These are phyloP conservation scores for Drosophila acutilabella DNA, from an alignment of 2,888 invertebrate genomes.

Conservation along the genomic window DNA sequence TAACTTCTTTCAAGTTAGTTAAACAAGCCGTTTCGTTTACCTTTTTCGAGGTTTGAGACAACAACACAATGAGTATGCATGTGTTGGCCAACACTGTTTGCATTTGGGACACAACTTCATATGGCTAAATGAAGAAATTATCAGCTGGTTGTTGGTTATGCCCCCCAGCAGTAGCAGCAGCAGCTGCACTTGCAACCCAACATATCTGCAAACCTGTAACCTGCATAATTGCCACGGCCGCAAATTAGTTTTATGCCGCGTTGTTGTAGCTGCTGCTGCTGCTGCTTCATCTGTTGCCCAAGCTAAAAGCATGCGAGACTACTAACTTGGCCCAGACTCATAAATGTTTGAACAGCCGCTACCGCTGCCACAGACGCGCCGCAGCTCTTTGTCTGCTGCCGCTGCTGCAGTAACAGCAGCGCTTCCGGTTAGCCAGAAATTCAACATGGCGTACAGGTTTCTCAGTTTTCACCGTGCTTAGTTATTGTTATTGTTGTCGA, in stretches of 20 bases:
- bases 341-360: conserved; percentile 73
- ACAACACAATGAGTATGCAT: conserved; percentile 11
- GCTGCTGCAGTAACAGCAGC: conserved; percentile 21
- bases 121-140: conserved; percentile 62
- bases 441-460: conserved; percentile 65
- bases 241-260: conserved; percentile 80
- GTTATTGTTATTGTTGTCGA: conserved; percentile 68
- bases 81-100: conserved; percentile 21
- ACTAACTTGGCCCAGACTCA: conserved; percentile 48
- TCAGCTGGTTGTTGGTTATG: conserved; percentile 23
- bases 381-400: conserved; percentile 35
- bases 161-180: conserved; percentile 8
- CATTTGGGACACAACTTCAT: conserved; percentile 36
- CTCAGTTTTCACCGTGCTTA: conserved; percentile 37
- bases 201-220: conserved; percentile 1
- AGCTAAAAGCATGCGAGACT: conserved; percentile 4
- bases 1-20: neutral
- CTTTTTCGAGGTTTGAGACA: neutral
- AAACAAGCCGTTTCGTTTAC: neutral
- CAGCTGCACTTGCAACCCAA: conserved; percentile 11
- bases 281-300: conserved; percentile 17
- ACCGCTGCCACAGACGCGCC: conserved; percentile 37
- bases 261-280: conserved; percentile 26
- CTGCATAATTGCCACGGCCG: conserved; percentile 77
- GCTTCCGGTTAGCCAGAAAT: conserved; percentile 69